phyloP scores from a whole-genome alignment of 2,797 vertebrate species.

The Chaetodon trifasciatus region DNA sequence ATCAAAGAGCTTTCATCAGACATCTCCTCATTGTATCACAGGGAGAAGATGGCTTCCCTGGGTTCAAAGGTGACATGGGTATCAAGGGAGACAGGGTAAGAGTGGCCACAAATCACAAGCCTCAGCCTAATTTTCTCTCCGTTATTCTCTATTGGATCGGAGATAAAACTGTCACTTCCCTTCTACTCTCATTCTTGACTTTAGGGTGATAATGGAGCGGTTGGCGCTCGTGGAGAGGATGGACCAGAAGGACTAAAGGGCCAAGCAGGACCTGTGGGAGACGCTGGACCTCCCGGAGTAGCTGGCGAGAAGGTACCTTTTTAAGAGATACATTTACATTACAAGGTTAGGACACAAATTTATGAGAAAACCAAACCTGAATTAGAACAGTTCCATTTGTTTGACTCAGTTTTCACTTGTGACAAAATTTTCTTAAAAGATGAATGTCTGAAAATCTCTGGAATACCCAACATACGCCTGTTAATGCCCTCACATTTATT shows the following conservation, averaged over 20 bases:
- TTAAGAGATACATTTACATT: no score
- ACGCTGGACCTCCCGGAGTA: constrained; percentile 82
- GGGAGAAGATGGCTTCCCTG: constrained; percentile 95
- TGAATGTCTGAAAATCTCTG: constrained; percentile 10
- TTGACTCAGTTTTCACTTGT: background rate
- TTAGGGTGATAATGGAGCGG: constrained; percentile 87
- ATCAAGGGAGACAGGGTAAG: constrained; percentile 91
- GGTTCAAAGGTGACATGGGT: constrained; percentile 92
- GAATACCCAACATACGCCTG: constrained; percentile 35
- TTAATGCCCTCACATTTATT: constrained; percentile 47
- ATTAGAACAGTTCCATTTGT: background rate
- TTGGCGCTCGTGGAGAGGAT: constrained; percentile 90
- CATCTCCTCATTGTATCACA: constrained; percentile 62
- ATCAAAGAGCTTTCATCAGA: constrained; percentile 33
- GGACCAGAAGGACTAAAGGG: constrained; percentile 92
- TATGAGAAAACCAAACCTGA: background rate
- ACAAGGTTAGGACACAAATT: constrained; percentile 2
- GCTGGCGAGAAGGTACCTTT: constrained; percentile 88
- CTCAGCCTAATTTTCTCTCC: constrained; percentile 1
- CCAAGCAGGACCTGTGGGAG: constrained; percentile 86
- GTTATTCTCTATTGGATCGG: background rate
- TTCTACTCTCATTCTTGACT: constrained; percentile 9
- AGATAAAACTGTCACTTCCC: background rate
- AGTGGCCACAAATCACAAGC: background rate
- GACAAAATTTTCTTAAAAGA: constrained; percentile 11